Evolutionary conservation across 2,797 vertebrate genomes (phyloP), one percentile per base, ranked within the genome.

Genomic region (Natrix natrix): DNA sequence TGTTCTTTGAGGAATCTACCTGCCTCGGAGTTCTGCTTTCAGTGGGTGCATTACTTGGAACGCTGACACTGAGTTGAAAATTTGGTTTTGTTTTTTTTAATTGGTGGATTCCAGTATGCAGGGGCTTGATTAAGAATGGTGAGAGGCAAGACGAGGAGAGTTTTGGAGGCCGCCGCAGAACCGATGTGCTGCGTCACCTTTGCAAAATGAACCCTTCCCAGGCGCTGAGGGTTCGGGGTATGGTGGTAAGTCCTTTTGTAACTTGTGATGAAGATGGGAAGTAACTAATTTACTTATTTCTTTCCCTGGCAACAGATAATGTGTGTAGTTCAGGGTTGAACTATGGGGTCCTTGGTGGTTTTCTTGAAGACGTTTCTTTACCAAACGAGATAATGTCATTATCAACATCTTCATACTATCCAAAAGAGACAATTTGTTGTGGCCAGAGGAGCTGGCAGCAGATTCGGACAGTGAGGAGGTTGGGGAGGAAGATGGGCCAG

Each of bases 181-280:
- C 99, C 0, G 99, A 99, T 96, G 99, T 99, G 0, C 98, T 99
- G 32, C 97, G 99, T 52, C 99, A 99, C 96, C 97, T 99, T 0
- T 99, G 99, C 96, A 99, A 99, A 96, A 99, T 99, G 99, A 99
- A 99, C 96, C 99, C 99, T 57, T 99, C 99, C 22, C 99, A 99
- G 94, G 99, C 99, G 22, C 98, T 99, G 48, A 99, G 99, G 97
- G 99, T 99, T 94, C 98, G 99, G 94, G 99, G 99, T 91, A 99
- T 99, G 99, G 99, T 99, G 99, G 99, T 99, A 95, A 98, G 99
- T 96, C 91, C 93, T 32, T 11, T 69, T 4, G 8, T 17, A 24
- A 24, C 74, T 43, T 69, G 66, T 32, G 66, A 32, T 16, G n/a
- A 69, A 69, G 6, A 32, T 0, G 6, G n/a, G 2, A 69, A 69